A percentile compares a stretch with the other conserved stretches of the same genome.
phyloP scores from a whole-genome alignment of 2,113 vertebrate genomes.

The Trogon melanurus region DNA sequence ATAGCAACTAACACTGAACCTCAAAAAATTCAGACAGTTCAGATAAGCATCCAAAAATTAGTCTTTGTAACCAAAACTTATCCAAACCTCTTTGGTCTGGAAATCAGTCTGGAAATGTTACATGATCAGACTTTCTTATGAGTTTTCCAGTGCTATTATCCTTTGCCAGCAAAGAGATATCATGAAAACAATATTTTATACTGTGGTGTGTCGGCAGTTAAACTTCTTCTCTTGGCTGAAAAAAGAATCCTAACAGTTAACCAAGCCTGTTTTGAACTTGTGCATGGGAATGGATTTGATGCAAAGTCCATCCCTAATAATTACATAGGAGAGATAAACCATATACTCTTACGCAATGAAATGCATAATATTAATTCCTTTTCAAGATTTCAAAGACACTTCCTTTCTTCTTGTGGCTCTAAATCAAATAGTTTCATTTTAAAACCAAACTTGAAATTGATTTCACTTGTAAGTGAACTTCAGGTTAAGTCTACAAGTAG shows the following conservation, averaged over 20 bases:
- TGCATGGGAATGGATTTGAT: background rate
- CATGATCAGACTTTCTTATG: conserved; percentile 37
- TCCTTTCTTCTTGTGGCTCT: conserved; percentile 21
- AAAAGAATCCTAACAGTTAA: background rate
- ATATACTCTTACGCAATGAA: conserved; percentile 17
- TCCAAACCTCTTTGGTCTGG: conserved; percentile 68
- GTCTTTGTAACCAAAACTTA: conserved; percentile 22
- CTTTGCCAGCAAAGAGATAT: conserved; percentile 33
- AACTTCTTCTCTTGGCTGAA: conserved; percentile 11
- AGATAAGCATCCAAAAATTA: conserved; percentile 39
- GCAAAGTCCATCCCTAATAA: conserved; percentile 49
- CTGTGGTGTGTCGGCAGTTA: background rate
- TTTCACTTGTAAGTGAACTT: conserved; percentile 25
- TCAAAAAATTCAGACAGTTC: conserved; percentile 25
- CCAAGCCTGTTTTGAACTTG: conserved; percentile 15
- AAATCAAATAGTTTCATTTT: conserved; percentile 30
- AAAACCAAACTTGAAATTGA: background rate
- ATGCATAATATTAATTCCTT: conserved; percentile 46
- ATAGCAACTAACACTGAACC: conserved; percentile 8
- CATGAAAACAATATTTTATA: conserved; percentile 48
- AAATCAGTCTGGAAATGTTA: conserved; percentile 60
- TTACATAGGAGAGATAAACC: conserved; percentile 55
- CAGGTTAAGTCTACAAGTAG: background rate
- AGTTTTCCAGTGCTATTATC: conserved; percentile 58
- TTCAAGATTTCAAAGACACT: conserved; percentile 39